Evolutionary conservation across 2,113 vertebrate species (phyloP), one percentile per base, ranked within the genome.

Genomic region (Carollia perspicillata): DNA sequence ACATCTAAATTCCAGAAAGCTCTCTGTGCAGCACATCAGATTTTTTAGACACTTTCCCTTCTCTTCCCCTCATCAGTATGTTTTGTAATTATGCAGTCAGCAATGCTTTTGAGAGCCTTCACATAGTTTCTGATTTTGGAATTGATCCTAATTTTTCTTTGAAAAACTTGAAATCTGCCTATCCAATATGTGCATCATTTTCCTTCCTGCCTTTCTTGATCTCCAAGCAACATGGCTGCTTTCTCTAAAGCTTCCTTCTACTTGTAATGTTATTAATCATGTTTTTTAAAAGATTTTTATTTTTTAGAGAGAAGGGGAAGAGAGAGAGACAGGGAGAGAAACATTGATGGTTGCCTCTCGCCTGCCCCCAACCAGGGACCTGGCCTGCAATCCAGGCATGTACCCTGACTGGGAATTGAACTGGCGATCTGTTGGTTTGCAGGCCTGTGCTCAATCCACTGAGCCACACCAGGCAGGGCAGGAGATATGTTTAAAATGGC

Each of bases 121-220:
- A 75, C 33, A 84, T 53, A 88, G 84, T 87, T 93, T 93, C 84
- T 92, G 74, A 90, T 97, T 40, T 97, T 93, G 94, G 97, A 97
- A 77, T 90, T 66, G 71, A 95, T 95, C 81, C 94, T 96, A 77
- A 90, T 97, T 95, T 97, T 92, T 80, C 55, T 93, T 95, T 94
- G 87, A 93, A 96, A 93, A 86, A 87, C 44, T 87, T 97, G 78
- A 97, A 95, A 93, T 93, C 94, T 97, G 74, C 75, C 90, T 93
- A 51, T 93, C 74, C 90, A 85, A 78, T 93, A 93, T 95, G 94
- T 93, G 95, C 90, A 93, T 16, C 65, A 49, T 89, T 97, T 58
- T 66, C 71, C 80, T 84, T 95, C 63, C 86, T 81, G 95, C 63
- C 86, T 81, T 83, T 89, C 55, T 79, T 94, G 35, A 80, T 97